Percentiles rank a stretch among this genome's conserved stretches.
Evolutionary conservation across 2,888 invertebrate species (phyloP).

Genomic region (Abrostola triplasia): DNA sequence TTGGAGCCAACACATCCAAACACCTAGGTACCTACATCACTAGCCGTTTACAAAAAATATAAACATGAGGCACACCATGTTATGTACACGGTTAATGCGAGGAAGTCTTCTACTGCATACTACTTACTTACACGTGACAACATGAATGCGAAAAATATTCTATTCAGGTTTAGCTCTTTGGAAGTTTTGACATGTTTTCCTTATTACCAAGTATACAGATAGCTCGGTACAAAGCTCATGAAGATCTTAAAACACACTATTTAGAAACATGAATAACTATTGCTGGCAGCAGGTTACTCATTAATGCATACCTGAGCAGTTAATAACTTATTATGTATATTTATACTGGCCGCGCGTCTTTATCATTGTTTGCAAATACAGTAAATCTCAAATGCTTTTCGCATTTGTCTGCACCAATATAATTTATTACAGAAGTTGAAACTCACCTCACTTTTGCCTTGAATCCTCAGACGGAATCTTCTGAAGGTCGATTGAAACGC

Average conservation of each 20-base stretch:
- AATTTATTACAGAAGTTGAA: conserved; percentile 8
- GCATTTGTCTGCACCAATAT: conserved; percentile 4
- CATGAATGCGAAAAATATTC: conserved; percentile 4
- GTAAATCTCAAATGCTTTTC: conserved; percentile 18
- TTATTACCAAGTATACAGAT: neutral
- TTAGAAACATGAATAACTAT: neutral
- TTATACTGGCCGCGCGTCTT: conserved; percentile 5
- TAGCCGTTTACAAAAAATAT: too few relatives aligned
- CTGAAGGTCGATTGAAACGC: conserved; percentile 14
- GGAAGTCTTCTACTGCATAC: too few relatives aligned
- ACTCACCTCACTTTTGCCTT: conserved; percentile 40
- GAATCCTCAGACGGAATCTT: conserved; percentile 30
- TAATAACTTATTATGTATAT: neutral
- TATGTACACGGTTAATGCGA: too few relatives aligned
- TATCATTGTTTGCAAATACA: conserved; percentile 16
- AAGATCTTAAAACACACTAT: neutral
- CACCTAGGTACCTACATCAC: too few relatives aligned
- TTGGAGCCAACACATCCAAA: too few relatives aligned
- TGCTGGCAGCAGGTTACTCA: neutral
- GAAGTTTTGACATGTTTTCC: neutral
- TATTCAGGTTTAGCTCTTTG: neutral
- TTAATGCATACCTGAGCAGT: conserved; percentile 1
- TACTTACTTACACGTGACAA: too few relatives aligned
- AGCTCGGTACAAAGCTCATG: conserved; percentile 3
- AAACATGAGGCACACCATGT: too few relatives aligned